Conservation (phyloP, 1,140 invertebrate species). For the Andricus grossulariae region DNA sequence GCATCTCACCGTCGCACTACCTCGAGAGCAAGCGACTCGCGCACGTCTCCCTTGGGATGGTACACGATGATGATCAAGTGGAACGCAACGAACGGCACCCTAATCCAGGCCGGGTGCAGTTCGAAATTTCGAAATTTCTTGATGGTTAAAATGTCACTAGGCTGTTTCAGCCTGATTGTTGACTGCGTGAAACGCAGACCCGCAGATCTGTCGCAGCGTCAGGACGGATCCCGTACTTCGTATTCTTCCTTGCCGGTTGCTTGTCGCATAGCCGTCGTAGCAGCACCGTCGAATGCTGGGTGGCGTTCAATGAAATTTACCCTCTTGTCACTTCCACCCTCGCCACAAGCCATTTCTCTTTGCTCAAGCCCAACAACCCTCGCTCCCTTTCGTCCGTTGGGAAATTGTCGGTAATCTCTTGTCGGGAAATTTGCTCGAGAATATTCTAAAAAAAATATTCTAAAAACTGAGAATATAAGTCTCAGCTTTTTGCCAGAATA, state of each 20-base stretch:
- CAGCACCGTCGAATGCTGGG: conserved; percentile 68
- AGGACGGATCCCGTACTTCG: conserved; percentile 40
- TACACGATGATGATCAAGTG: conserved; percentile 22
- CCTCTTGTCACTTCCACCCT: conserved; percentile 18
- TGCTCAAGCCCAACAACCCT: conserved; percentile 3
- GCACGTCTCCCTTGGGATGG: conserved; percentile 28
- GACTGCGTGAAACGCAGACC: background rate
- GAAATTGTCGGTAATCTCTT: no score
- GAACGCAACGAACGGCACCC: conserved; percentile 44
- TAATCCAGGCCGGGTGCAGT: conserved; percentile 52
- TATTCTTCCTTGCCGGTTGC: conserved; percentile 52
- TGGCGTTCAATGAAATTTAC: conserved; percentile 66
- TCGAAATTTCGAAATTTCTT: background rate
- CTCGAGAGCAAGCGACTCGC: conserved; percentile 27
- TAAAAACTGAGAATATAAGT: no score
- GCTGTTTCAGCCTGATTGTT: background rate
- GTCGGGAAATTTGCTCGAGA: no score
- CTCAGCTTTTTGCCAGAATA: no score
- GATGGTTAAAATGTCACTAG: background rate
- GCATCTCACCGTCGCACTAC: conserved; percentile 27
- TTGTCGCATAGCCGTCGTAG: conserved; percentile 60
- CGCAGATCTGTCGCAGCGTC: conserved; percentile 22
- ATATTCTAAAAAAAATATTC: no score
- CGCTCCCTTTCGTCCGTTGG: conserved; percentile 32
- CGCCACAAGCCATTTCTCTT: conserved; percentile 9